These are phyloP conservation scores for Sipha flava DNA, from an alignment of 1,140 invertebrate species.

Conservation along the genomic window DNA sequence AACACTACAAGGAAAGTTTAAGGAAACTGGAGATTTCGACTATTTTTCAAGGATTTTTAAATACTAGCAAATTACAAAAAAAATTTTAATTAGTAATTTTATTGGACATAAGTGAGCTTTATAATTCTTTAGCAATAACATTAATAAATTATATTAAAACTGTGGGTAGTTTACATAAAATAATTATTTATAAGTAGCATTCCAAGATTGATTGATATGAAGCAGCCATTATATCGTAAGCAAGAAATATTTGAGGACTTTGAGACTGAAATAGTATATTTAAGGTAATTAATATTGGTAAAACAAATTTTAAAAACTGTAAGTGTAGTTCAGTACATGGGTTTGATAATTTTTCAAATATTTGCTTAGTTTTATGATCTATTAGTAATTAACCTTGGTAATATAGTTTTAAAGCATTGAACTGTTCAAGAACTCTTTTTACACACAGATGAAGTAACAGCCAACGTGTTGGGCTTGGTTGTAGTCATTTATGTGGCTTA, in stretches of 20 bases:
- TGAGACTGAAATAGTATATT: not conserved
- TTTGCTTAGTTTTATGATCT: not conserved
- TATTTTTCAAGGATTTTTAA: not conserved
- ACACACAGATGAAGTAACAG: not conserved
- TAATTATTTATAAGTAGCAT: not conserved
- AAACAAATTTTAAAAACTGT: not conserved
- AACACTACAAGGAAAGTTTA: not conserved
- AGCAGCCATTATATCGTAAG: not conserved
- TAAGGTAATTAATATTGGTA: not conserved
- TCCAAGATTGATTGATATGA: not conserved
- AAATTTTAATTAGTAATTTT: not conserved
- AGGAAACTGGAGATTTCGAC: not conserved
- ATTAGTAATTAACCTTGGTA: not conserved
- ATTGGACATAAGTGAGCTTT: not conserved
- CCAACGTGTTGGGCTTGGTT: not conserved
- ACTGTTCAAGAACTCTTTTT: not conserved
- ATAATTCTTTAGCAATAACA: not conserved
- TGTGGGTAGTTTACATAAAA: not conserved
- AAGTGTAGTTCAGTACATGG: not conserved
- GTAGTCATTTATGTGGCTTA: slow-evolving; percentile 3
- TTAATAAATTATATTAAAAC: not conserved
- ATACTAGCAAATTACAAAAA: not conserved
- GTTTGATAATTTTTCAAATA: not conserved
- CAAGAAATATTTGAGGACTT: not conserved
- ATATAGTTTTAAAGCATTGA: not conserved